Base-by-base conservation (phyloP, 2,888 invertebrate species). In the Cybosia mesomella region DNA sequence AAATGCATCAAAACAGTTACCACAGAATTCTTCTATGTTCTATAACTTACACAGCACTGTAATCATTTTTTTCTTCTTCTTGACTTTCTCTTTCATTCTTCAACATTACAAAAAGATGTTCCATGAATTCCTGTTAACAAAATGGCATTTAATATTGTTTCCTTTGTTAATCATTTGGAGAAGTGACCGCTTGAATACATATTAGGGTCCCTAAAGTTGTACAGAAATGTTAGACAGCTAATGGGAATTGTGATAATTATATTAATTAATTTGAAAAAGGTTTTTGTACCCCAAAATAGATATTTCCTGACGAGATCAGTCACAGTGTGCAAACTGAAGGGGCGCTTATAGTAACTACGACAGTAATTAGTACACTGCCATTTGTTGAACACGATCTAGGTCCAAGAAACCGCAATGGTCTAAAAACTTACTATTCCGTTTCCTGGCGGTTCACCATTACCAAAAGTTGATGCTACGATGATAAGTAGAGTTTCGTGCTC, bases 361-460 rank as follows among this genome's bases (percentile, higher is more conserved):
- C 15, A 39, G 15, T 18, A 1, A 43, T 18, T 15, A 13, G 28
- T 28, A 28, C 5, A 5, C 28, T 28, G 28, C 28, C 28, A 28
- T 28, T 2, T 28, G 2, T 28, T 28, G 28, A 28, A 53, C 11
- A 54, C 8, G 0, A 22, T 54, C 22, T 21, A 4, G n/a, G n/a
- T n/a, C n/a, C 3, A 13, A 54, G 2, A 22, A 22, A 54, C 13
- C 3, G 9, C 1, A 22, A 22, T 1, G 11, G 5, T 15, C 15
- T 9, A 15, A 55, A 24, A 55, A 92, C 95, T 92, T 93, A 98
- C 98, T 95, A 98, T 98, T 76, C 99, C 99, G 91, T 99, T 99
- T 87, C 98, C 98, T 0, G 99, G 99, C 24, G 99, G 98, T 94
- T 99, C 99, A 1, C 99, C 99, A 87, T 99, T 99, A 13, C 99